Conservation (phyloP, 2,797 vertebrate species). For the Gallirallus australis region DNA sequence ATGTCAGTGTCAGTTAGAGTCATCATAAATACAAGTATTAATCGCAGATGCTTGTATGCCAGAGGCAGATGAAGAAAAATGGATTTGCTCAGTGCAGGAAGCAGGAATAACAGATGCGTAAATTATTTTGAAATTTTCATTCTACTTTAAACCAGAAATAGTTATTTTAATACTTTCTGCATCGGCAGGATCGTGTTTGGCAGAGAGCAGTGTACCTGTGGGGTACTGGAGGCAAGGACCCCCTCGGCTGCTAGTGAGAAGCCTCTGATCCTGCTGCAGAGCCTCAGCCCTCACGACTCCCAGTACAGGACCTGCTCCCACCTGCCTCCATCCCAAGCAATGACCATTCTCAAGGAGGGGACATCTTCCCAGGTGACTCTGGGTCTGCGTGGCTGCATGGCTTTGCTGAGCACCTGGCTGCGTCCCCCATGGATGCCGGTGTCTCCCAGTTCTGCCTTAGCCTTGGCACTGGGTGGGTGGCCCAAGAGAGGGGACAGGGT, state of each 20-base stretch:
- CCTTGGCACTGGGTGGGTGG: fast-evolving
- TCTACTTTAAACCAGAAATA: background rate
- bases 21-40: background rate
- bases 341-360: fast-evolving
- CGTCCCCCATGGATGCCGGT: fast-evolving
- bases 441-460: background rate
- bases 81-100: background rate
- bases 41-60: background rate
- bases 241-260: background rate
- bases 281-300: no score
- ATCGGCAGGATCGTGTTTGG: background rate
- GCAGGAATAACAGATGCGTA: background rate
- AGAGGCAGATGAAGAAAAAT: background rate
- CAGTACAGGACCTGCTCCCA: background rate
- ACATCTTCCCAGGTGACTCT: background rate
- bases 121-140: background rate
- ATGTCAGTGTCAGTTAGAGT: background rate
- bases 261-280: background rate
- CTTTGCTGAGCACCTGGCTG: background rate
- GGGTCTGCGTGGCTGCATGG: fast-evolving
- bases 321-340: fast-evolving
- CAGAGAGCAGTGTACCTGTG: background rate
- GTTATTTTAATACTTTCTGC: background rate
- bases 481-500: background rate
- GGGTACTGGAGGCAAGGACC: background rate